These are phyloP conservation scores for Morone chrysops DNA, from an alignment of 2,113 vertebrate genomes.

Conservation along the genomic window DNA sequence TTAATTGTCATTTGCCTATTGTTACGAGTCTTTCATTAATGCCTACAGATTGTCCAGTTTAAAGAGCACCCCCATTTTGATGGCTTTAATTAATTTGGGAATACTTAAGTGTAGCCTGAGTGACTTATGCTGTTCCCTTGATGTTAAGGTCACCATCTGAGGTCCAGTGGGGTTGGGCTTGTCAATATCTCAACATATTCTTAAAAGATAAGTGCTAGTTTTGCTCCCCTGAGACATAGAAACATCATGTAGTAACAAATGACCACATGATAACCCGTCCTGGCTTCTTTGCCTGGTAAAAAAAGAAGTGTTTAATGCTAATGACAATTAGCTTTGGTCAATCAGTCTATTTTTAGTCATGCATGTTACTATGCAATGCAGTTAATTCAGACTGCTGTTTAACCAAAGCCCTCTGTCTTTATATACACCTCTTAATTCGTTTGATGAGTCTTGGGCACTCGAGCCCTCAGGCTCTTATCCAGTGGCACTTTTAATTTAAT, in stretches of 20 bases:
- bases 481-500: constrained; percentile 68
- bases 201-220: constrained; percentile 27
- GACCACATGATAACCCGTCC: background rate
- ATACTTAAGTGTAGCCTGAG: constrained; percentile 61
- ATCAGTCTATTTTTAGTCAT: constrained; percentile 40
- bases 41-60: constrained; percentile 35
- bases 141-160: constrained; percentile 58
- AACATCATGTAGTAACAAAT: constrained; percentile 37
- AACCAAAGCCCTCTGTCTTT: constrained; percentile 50
- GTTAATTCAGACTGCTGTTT: constrained; percentile 46
- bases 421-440: constrained; percentile 56
- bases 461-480: constrained; percentile 62
- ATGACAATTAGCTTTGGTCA: constrained; percentile 25
- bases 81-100: constrained; percentile 71
- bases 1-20: constrained; percentile 26
- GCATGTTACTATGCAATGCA: constrained; percentile 43
- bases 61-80: constrained; percentile 56
- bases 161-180: constrained; percentile 17
- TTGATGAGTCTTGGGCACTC: constrained; percentile 61
- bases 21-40: constrained; percentile 44
- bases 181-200: constrained; percentile 50
- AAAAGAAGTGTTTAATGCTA: constrained; percentile 15
- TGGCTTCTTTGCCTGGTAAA: background rate
- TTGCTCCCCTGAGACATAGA: constrained; percentile 26
- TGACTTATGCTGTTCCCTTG: constrained; percentile 64